phyloP scores from a whole-genome alignment of 2,113 vertebrate species.

The Bos javanicus region DNA sequence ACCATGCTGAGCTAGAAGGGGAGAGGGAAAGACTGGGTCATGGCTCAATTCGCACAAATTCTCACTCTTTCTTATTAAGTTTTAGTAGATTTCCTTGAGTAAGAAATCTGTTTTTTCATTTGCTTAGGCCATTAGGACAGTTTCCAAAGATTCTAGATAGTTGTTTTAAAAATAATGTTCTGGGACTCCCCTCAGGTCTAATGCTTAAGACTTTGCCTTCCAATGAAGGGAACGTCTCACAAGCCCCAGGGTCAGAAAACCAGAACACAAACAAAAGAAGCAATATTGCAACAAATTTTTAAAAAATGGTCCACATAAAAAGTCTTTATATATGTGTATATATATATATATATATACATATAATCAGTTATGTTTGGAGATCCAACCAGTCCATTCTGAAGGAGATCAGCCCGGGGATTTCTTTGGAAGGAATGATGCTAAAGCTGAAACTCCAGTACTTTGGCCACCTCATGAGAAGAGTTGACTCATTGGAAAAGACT shows the following conservation, averaged over 20 bases:
- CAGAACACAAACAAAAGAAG: no score
- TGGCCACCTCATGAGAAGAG: no score
- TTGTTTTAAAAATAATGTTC: not conserved
- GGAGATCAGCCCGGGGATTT: no score
- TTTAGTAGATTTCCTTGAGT: not conserved
- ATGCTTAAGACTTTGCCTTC: not conserved
- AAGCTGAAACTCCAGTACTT: no score
- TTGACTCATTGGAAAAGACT: no score
- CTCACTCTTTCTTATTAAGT: not conserved
- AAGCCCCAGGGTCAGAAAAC: not conserved
- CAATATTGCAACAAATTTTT: no score
- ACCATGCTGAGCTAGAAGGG: not conserved
- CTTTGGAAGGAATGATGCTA: no score
- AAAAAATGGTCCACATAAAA: no score
- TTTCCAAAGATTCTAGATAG: not conserved
- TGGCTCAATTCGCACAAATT: not conserved
- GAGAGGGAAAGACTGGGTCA: not conserved
- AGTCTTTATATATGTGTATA: no score
- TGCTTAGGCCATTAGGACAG: not conserved
- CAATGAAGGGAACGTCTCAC: not conserved
- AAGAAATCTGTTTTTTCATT: not conserved
- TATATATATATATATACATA: no score
- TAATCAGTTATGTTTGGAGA: not conserved
- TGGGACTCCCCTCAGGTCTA: not conserved
- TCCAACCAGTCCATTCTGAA: no score